phyloP scores from a whole-genome alignment of 2,888 invertebrate genomes.

The Penaeus monodon region DNA sequence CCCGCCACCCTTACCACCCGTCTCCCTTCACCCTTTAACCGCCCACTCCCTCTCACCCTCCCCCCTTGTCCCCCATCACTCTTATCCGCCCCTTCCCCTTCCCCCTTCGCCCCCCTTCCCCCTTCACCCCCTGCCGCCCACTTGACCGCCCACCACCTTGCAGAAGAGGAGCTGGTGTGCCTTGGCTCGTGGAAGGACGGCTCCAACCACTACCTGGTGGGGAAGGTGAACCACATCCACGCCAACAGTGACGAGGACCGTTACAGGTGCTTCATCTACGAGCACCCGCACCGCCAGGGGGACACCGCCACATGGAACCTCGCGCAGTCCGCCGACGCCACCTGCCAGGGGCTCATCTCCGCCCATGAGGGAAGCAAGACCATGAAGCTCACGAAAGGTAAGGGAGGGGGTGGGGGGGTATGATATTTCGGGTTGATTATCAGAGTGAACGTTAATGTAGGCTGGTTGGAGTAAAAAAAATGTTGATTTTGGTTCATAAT shows the following conservation, averaged over 20 bases:
- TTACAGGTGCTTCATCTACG: conserved; percentile 95
- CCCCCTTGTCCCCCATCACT: neutral
- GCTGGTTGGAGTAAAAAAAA: too few relatives aligned
- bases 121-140: neutral
- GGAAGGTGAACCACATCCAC: conserved; percentile 89
- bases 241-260: conserved; percentile 92
- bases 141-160: conserved; percentile 1
- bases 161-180: conserved; percentile 81
- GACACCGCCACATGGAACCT: conserved; percentile 76
- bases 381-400: conserved; percentile 85
- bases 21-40: neutral
- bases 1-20: neutral
- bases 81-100: neutral
- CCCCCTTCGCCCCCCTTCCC: neutral
- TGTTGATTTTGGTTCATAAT: too few relatives aligned
- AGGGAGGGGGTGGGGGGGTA: too few relatives aligned
- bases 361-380: conserved; percentile 88
- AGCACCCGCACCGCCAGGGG: conserved; percentile 71
- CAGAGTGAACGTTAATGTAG: too few relatives aligned
- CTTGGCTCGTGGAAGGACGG: conserved; percentile 86
- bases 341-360: conserved; percentile 91
- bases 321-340: conserved; percentile 92
- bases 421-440: too few relatives aligned
- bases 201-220: conserved; percentile 77
- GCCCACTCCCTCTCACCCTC: neutral